Base-by-base conservation (phyloP, 1,140 invertebrate species). In the Drosophila willistoni region DNA sequence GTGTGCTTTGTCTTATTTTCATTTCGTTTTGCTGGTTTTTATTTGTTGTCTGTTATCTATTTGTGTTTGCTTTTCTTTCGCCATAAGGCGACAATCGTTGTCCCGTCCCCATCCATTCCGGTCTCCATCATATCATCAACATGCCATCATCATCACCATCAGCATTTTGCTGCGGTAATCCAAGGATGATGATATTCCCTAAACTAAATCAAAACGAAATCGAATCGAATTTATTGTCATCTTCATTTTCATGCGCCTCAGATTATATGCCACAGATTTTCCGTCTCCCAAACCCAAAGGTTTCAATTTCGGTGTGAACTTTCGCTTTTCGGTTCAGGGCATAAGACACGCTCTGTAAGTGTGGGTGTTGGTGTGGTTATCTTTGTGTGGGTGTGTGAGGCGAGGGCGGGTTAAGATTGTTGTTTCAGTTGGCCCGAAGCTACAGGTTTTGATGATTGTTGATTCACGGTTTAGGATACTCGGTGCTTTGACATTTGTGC, bases 171-270 rank as follows among this genome's bases (percentile, higher is more conserved):
- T 51, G 41, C 73, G 82, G 84, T 87, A 87, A 87, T 87, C 80
- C 84, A 78, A 72, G 81, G 71, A 78, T 87, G 84, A 89, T 89
- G 84, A 87, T 87, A 81, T 89, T 84, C 80, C 73, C 84, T 67
- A 76, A 87, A 89, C 85, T 89, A 89, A 89, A 89, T 89, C 84
- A 89, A 89, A 89, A 83, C 77, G 71, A 87, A 87, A 87, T 87
- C 83, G 84, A 89, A 89, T 85, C 85, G 85, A 90, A 90, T 90
- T 90, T 84, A 89, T 89, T 89, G 84, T 89, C 84, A 81, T 84
- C 84, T 89, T 74, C 85, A 84, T 89, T 89, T 89, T 51, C 44
- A 51, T 90, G 84, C 68, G 84, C 85, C 84, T 89, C 67, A 84
- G 77, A 83, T 89, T 89, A 89, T 89, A 85, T 77, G 68, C 84